Evolutionary conservation across 2,797 vertebrate genomes (phyloP).

Genomic region (Hippopotamyrus pictus): DNA sequence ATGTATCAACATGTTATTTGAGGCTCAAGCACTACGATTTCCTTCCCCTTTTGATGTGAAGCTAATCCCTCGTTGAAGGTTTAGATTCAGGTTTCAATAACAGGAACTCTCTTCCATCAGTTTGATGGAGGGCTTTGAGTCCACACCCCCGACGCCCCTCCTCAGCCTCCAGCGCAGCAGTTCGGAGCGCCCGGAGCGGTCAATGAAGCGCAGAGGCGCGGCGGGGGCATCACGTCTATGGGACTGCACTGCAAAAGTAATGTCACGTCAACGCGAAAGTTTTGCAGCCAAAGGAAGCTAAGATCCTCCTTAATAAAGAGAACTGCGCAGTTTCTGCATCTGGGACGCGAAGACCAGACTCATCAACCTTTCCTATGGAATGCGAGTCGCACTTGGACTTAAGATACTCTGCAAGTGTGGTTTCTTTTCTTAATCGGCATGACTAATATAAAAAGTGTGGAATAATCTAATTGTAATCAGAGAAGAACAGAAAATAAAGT

Average conservation of each 20-base stretch:
- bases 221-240: background rate
- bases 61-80: slow-evolving; percentile 18
- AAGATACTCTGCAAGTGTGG: slow-evolving; percentile 6
- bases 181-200: background rate
- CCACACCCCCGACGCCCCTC: slow-evolving; percentile 21
- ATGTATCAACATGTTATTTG: background rate
- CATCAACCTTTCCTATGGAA: background rate
- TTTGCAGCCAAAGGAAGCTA: background rate
- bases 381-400: slow-evolving; percentile 22
- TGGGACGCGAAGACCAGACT: background rate
- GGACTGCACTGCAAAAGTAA: background rate
- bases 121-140: slow-evolving; percentile 16
- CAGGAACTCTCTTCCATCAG: slow-evolving; percentile 2
- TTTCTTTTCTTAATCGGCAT: slow-evolving; percentile 9
- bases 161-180: background rate
- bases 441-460: background rate
- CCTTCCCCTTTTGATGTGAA: slow-evolving; percentile 13
- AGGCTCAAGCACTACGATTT: background rate
- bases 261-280: background rate
- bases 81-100: slow-evolving; percentile 16
- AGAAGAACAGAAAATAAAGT: background rate
- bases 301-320: background rate
- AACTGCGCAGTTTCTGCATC: background rate
- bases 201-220: background rate
- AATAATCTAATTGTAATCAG: background rate